These are phyloP conservation scores for Apis mellifera DNA, from an alignment of 1,140 invertebrate species.

Conservation along the genomic window DNA sequence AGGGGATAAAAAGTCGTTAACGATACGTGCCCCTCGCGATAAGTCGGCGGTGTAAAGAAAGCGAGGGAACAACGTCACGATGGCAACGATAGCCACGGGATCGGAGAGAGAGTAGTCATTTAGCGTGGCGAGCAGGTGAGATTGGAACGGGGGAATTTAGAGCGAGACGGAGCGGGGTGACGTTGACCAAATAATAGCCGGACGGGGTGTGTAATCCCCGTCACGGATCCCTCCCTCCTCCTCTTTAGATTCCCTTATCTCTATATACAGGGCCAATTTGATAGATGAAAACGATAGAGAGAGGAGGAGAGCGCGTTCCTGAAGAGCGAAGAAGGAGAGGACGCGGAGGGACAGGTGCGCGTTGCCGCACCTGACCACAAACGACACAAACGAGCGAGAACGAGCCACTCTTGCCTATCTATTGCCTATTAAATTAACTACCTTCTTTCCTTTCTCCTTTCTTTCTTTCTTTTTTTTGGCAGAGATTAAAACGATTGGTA, in stretches of 20 bases:
- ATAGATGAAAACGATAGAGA: slow-evolving; percentile 69
- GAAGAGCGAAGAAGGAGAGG: slow-evolving; percentile 40
- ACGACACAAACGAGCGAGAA: slow-evolving; percentile 6
- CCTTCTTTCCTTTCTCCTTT: background rate
- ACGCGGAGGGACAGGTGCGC: slow-evolving; percentile 63
- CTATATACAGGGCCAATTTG: slow-evolving; percentile 63
- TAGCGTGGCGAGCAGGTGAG: slow-evolving; percentile 62
- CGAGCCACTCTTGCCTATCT: slow-evolving; percentile 29
- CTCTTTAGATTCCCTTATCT: slow-evolving; percentile 63
- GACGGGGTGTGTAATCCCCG: slow-evolving; percentile 43
- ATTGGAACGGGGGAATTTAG: slow-evolving; percentile 45
- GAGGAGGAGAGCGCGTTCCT: slow-evolving; percentile 27
- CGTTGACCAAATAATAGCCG: slow-evolving; percentile 58
- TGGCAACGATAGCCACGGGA: slow-evolving; percentile 21
- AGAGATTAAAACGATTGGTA: slow-evolving; percentile 13
- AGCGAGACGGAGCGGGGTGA: slow-evolving; percentile 48
- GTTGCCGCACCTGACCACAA: background rate
- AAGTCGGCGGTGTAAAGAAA: background rate
- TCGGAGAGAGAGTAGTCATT: slow-evolving; percentile 30
- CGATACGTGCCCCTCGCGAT: slow-evolving; percentile 13
- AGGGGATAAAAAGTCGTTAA: slow-evolving; percentile 34
- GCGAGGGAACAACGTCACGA: slow-evolving; percentile 8
- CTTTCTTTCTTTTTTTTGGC: background rate
- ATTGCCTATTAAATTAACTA: slow-evolving; percentile 41
- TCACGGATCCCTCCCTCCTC: slow-evolving; percentile 56